Evolutionary conservation across 1,140 invertebrate genomes (phyloP), one percentile per base, ranked within the genome.

Genomic region (Drosophila equinoxialis): DNA sequence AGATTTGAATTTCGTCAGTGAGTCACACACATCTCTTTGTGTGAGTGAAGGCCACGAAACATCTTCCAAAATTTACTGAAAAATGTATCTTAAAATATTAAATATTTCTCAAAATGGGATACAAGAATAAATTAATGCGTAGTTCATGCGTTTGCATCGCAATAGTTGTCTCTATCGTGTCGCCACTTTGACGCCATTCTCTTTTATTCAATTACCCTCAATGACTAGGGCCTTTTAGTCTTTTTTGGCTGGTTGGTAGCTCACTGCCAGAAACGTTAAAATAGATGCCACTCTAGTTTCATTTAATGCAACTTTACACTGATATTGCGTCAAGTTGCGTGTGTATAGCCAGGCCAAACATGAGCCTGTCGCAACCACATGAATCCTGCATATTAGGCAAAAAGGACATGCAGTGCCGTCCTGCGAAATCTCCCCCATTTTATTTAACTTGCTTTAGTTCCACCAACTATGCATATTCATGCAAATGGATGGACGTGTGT

Each of bases 401-500:
- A 39, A 13, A 13, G 37, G 7, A 61, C 69, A 70, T 62, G 39
- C 10, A 7, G 14, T 23, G 1, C 14, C 41, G 23, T 13, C 17
- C 20, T 57, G 35, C 35, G 8, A 10, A 3, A 37, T 37, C 35
- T 30, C 35, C 10, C 54, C 55, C 35, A 39, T 55, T 48, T 41
- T 55, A 26, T 64, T 65, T 51, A n/a, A 66, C 58, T 62, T 39
- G 42, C n/a, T 60, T 51, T 51, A 51, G 13, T 48, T 48, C 14
- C 6, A 4, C 37, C 37, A 4, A 39, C 37, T 39, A 39, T 39
- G 37, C 11, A 39, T 39, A 39, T 39, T 39, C 37, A 39, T 11
- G 11, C 37, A 11, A 11, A 39, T 13, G 37, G 6, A 20, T 1
- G n/a, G 4, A 45, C 6, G 42, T 14, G 17, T 30, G n/a, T 69